Conservation (phyloP, 2,797 vertebrate species). For the Notolabrus celidotus region DNA sequence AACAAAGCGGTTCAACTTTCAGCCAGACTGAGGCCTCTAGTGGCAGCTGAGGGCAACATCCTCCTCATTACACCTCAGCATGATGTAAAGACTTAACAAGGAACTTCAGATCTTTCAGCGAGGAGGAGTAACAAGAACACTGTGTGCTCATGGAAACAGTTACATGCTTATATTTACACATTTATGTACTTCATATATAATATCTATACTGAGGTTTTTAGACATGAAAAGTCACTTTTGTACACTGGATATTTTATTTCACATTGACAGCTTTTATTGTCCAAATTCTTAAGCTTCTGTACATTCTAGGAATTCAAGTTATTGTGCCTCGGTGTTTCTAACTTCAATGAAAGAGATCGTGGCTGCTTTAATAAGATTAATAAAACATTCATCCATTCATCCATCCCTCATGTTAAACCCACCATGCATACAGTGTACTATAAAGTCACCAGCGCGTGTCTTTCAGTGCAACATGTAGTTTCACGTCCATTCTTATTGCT, state of each 20-base stretch:
- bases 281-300: background rate
- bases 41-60: conserved; percentile 49
- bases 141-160: background rate
- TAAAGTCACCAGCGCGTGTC: too few species aligned
- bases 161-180: background rate
- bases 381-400: too few species aligned
- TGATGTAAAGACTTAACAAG: background rate
- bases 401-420: too few species aligned
- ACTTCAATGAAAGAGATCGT: too few species aligned
- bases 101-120: background rate
- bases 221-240: background rate
- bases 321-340: too few species aligned
- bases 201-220: background rate
- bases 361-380: too few species aligned
- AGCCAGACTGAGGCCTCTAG: conserved; percentile 64
- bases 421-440: too few species aligned
- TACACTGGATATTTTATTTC: background rate
- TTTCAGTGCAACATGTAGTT: too few species aligned
- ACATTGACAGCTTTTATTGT: background rate
- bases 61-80: background rate
- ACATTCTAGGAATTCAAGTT: too few species aligned
- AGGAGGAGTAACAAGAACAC: background rate
- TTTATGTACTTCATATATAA: background rate
- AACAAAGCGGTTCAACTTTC: conserved; percentile 52
- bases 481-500: background rate